phyloP scores from a whole-genome alignment of 1,140 invertebrate species.

The Heliconius hewitsoni region DNA sequence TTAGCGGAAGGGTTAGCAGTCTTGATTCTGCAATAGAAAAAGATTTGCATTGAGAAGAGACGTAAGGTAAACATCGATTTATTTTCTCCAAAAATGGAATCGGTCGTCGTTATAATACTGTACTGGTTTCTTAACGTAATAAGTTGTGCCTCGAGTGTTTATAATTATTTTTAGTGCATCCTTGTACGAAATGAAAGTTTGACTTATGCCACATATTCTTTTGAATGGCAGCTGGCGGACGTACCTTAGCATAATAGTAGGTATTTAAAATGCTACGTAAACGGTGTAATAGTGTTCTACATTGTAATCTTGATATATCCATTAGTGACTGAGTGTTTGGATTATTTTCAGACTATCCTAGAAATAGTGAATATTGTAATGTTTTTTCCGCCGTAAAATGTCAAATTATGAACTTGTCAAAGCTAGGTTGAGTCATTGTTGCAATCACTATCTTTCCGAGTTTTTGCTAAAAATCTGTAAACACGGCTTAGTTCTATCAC shows the following conservation, averaged over 20 bases:
- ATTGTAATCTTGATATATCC: constrained; percentile 48
- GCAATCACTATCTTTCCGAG: constrained; percentile 59
- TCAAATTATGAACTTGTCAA: constrained; percentile 80
- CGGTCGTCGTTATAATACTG: constrained; percentile 57
- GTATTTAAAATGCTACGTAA: constrained; percentile 68
- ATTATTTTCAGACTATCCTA: constrained; percentile 53
- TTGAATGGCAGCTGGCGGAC: constrained; percentile 80
- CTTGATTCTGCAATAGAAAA: constrained; percentile 79
- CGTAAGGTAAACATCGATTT: constrained; percentile 82
- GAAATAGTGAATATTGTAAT: constrained; percentile 55
- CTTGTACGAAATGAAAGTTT: constrained; percentile 81
- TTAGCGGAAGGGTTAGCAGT: constrained; percentile 80
- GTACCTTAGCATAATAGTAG: constrained; percentile 72
- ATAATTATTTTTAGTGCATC: constrained; percentile 81
- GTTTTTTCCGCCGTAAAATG: constrained; percentile 76
- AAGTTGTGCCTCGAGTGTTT: constrained; percentile 68
- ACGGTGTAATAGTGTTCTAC: constrained; percentile 54
- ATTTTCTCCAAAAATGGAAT: constrained; percentile 76
- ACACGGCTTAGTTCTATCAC: constrained; percentile 41
- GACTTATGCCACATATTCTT: constrained; percentile 82
- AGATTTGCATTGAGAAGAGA: constrained; percentile 80
- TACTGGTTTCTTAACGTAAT: constrained; percentile 50
- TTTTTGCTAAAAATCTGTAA: constrained; percentile 47
- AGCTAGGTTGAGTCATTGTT: constrained; percentile 79
- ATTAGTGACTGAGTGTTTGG: constrained; percentile 44